phyloP scores from a whole-genome alignment of 2,113 vertebrate genomes.

The Scopus umbretta region DNA sequence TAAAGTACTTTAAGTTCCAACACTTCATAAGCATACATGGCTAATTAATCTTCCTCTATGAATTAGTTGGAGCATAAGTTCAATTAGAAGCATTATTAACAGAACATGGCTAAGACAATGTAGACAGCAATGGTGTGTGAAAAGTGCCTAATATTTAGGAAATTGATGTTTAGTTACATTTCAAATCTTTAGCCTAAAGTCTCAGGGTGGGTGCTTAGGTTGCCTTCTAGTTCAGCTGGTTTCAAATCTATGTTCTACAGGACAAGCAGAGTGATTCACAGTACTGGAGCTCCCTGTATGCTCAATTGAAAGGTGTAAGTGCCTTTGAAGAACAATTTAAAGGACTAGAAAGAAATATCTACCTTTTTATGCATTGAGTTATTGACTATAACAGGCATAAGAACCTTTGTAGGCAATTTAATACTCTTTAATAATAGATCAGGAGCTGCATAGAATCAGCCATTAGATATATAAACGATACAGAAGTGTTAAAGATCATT shows the following conservation, averaged over 20 bases:
- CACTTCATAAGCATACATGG: neutral
- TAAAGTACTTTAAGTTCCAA: neutral
- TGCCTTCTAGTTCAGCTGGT: neutral
- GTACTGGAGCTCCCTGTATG: neutral
- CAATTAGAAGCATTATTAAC: neutral
- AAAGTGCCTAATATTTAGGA: neutral
- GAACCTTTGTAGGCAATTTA: neutral
- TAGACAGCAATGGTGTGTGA: neutral
- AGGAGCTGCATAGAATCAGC: neutral
- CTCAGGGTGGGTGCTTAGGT: neutral
- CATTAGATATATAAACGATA: neutral
- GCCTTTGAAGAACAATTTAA: neutral
- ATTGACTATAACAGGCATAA: neutral
- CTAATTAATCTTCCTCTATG: neutral
- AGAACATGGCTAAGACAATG: neutral
- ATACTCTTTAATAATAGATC: neutral
- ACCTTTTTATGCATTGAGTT: neutral
- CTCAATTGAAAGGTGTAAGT: neutral
- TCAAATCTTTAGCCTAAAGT: neutral
- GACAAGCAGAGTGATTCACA: neutral
- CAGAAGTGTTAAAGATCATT: neutral
- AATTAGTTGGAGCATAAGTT: neutral
- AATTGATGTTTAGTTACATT: neutral
- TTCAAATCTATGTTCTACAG: neutral
- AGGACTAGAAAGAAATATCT: neutral